A percentile compares a stretch with the other conserved stretches of the same genome.
These are phyloP conservation scores for Gallinago jamesoni DNA, from an alignment of 2,113 vertebrate species.

Conservation along the genomic window DNA sequence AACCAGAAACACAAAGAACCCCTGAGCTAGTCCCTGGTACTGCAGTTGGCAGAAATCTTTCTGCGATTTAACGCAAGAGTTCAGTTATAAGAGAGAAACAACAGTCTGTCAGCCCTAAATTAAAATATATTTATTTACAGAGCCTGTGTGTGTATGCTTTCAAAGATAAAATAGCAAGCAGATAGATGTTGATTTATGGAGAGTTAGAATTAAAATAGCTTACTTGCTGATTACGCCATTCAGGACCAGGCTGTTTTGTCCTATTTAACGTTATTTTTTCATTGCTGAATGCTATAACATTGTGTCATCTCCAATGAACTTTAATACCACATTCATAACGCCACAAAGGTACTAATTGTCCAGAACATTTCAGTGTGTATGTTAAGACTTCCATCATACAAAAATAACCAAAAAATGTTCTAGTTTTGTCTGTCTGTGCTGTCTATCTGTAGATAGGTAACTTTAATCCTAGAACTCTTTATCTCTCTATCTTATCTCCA, in stretches of 20 bases:
- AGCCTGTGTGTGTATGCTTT: not conserved
- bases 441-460: not conserved
- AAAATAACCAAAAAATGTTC: not conserved
- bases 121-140: not conserved
- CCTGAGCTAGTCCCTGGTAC: not conserved
- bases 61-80: not conserved
- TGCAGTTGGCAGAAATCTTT: not conserved
- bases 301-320: not conserved
- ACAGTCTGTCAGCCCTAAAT: not conserved
- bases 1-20: not conserved
- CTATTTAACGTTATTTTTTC: not conserved
- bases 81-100: not conserved
- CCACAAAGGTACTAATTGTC: not conserved
- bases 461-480: not conserved
- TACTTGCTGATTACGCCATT: constrained; percentile 23
- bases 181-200: constrained; percentile 20
- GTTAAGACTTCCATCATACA: not conserved
- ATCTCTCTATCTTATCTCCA: not conserved
- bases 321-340: not conserved
- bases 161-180: not conserved
- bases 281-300: not conserved
- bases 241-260: not conserved
- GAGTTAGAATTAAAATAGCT: constrained; percentile 18
- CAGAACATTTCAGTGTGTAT: not conserved
- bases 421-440: not conserved